A percentile compares a stretch with the other conserved stretches of the same genome.
Conservation (phyloP, 2,888 invertebrate species). For the Heterodera filipjevi region DNA sequence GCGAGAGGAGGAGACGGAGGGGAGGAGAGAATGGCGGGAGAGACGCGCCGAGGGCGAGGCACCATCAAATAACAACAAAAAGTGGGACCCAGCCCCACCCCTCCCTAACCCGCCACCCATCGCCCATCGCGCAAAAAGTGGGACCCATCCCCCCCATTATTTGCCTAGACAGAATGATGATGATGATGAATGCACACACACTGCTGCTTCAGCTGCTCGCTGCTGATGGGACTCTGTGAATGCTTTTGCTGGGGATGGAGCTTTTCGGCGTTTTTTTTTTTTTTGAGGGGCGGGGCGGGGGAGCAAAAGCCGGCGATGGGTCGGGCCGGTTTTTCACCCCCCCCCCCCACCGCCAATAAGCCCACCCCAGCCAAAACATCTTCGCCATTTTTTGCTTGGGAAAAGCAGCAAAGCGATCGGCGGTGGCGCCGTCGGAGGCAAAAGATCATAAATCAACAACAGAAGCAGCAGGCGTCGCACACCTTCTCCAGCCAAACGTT, state of each 20-base stretch:
- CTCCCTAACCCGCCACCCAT: neutral
- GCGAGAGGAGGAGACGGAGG: too few relatives aligned
- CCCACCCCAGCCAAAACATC: neutral
- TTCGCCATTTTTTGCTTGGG: neutral
- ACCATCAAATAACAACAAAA: neutral
- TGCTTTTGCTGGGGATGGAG: neutral
- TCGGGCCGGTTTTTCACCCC: conserved; percentile 12
- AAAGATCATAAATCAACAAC: neutral
- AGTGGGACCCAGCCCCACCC: neutral
- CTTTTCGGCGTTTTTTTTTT: neutral
- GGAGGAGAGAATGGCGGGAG: too few relatives aligned
- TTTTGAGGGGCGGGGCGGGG: neutral
- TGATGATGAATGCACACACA: neutral
- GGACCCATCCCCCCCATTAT: neutral
- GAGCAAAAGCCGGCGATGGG: neutral
- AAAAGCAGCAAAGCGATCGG: neutral
- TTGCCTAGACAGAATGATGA: neutral
- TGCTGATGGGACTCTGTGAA: neutral
- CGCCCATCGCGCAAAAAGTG: neutral
- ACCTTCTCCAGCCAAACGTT: too few relatives aligned
- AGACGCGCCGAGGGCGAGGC: neutral
- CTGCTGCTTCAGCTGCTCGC: neutral
- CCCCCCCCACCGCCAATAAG: neutral
- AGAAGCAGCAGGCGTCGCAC: neutral
- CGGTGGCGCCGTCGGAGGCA: neutral